Evolutionary conservation across 2,113 vertebrate species (phyloP).

Genomic region (Myotis lucifugus): DNA sequence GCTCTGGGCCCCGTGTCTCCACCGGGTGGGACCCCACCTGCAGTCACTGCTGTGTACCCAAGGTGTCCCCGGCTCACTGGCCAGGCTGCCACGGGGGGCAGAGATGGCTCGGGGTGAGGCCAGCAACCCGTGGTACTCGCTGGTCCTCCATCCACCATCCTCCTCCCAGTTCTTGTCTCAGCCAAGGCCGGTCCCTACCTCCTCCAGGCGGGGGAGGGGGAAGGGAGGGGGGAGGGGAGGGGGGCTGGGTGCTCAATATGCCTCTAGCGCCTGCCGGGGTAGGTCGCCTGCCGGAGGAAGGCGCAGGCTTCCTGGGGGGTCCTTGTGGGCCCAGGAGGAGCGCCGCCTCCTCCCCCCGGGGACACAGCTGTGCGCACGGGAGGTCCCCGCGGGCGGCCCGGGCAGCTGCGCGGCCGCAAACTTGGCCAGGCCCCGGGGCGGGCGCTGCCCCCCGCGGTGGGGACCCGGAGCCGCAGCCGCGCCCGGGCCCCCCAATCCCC

Average conservation of each 20-base stretch:
- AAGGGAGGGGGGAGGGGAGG: too few species aligned
- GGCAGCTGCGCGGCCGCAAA: constrained; percentile 64
- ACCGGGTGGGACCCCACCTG: not conserved
- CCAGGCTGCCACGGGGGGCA: not conserved
- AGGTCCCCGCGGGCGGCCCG: not conserved
- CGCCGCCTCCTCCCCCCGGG: not conserved
- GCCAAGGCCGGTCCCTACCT: not conserved
- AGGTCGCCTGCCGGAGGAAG: not conserved
- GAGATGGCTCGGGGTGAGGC: not conserved
- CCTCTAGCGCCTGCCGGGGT: not conserved
- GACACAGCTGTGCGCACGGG: accelerated
- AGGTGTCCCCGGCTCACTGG: not conserved
- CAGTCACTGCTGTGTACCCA: not conserved
- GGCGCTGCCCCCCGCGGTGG: constrained; percentile 70
- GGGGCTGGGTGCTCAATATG: not conserved
- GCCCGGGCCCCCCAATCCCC: too few species aligned
- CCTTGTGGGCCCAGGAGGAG: not conserved
- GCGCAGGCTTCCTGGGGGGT: not conserved
- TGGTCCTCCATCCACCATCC: not conserved
- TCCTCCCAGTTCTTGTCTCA: not conserved
- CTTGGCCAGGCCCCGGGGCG: constrained; percentile 55
- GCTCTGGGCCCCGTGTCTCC: not conserved
- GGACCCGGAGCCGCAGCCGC: constrained; percentile 55
- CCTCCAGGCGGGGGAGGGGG: not conserved
- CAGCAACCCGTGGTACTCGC: not conserved